These are phyloP conservation scores for Ischnus inquisitorius DNA, from an alignment of 2,888 invertebrate genomes.

Conservation along the genomic window DNA sequence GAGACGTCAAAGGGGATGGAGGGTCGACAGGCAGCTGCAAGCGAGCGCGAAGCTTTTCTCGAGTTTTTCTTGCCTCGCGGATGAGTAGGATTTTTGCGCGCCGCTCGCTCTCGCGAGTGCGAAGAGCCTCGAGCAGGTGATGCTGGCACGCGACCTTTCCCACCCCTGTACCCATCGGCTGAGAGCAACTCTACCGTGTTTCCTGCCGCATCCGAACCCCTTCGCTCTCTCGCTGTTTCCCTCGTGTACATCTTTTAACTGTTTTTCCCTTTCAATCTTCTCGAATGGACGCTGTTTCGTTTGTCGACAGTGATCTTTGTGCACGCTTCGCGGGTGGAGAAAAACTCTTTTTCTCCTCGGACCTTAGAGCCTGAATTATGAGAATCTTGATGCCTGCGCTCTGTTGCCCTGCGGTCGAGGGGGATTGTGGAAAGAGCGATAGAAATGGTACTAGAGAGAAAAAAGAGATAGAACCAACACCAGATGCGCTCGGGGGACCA, in stretches of 20 bases:
- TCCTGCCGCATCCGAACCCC: conserved; percentile 9
- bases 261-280: conserved; percentile 44
- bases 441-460: conserved; percentile 28
- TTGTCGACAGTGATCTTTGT: conserved; percentile 57
- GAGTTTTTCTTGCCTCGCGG: conserved; percentile 58
- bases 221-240: conserved; percentile 30
- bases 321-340: conserved; percentile 39
- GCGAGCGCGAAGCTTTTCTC: conserved; percentile 61
- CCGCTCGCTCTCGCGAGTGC: conserved; percentile 15
- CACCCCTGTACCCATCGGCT: conserved; percentile 57
- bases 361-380: conserved; percentile 72
- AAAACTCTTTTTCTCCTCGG: conserved; percentile 61
- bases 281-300: conserved; percentile 59
- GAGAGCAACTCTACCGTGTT: conserved; percentile 52
- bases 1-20: conserved; percentile 58
- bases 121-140: conserved; percentile 76
- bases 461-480: conserved; percentile 63
- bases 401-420: conserved; percentile 23
- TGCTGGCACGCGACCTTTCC: conserved; percentile 80
- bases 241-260: conserved; percentile 32
- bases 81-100: conserved; percentile 63
- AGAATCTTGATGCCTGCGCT: conserved; percentile 71
- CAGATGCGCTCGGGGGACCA: conserved; percentile 73
- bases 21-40: conserved; percentile 67
- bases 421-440: conserved; percentile 16